Conservation (phyloP, 2,113 vertebrate genomes). For the Anas platyrhynchos region DNA sequence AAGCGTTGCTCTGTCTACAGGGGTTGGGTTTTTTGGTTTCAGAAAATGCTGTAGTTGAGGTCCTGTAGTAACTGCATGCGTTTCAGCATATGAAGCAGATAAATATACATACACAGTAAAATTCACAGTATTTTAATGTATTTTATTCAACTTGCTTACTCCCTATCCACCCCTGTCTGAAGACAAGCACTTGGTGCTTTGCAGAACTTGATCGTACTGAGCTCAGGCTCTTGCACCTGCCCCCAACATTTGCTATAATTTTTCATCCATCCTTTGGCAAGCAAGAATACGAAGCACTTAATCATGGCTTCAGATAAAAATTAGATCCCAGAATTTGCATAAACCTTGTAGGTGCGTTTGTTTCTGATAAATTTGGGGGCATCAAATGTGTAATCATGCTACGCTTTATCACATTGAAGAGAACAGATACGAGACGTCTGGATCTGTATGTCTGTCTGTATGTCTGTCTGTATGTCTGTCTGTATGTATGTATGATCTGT, state of each 20-base stretch:
- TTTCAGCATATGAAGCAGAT: fast-evolving
- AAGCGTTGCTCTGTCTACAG: neutral
- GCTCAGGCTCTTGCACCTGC: neutral
- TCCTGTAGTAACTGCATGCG: neutral
- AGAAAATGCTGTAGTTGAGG: fast-evolving
- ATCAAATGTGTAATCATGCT: fast-evolving
- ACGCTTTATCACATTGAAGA: fast-evolving
- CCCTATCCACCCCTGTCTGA: too few relatives aligned
- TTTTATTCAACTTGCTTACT: neutral
- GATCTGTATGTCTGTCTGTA: neutral
- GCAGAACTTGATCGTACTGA: fast-evolving
- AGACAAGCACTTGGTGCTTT: too few relatives aligned
- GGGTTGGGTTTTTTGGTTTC: fast-evolving
- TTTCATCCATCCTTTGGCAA: neutral
- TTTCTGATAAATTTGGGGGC: neutral
- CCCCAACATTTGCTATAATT: neutral
- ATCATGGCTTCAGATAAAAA: neutral
- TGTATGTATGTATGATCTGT: neutral
- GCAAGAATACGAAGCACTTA: neutral
- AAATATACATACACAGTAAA: fast-evolving
- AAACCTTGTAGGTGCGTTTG: fast-evolving
- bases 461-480: neutral
- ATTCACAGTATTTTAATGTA: fast-evolving
- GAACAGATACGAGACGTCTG: neutral
- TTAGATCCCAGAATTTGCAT: neutral